Conservation (phyloP, 2,888 invertebrate species). For the Nephrotoma appendiculata region DNA sequence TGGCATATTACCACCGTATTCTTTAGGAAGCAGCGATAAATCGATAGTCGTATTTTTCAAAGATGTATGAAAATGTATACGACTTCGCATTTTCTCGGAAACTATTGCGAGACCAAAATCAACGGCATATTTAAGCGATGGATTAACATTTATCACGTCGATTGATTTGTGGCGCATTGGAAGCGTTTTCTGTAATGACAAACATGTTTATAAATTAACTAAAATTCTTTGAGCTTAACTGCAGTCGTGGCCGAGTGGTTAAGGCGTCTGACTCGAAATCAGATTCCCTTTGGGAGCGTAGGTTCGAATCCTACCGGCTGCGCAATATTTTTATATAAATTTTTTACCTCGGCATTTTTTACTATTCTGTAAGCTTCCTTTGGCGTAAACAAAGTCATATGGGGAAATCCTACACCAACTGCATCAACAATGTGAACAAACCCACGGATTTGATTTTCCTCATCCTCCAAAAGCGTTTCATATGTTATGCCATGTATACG, state of each 20-base stretch:
- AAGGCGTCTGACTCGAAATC: constrained; percentile 62
- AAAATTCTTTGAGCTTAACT: background rate
- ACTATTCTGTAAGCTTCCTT: constrained; percentile 65
- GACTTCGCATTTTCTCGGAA: constrained; percentile 59
- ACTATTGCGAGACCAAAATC: constrained; percentile 65
- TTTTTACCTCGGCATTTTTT: constrained; percentile 61
- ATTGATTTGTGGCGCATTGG: constrained; percentile 70
- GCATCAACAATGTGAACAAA: constrained; percentile 67
- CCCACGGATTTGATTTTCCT: constrained; percentile 64
- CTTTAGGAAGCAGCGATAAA: constrained; percentile 52
- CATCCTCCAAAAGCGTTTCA: constrained; percentile 67
- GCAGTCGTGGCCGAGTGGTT: constrained; percentile 62
- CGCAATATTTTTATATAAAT: constrained; percentile 26
- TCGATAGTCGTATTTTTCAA: constrained; percentile 46
- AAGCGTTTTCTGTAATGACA: constrained; percentile 43
- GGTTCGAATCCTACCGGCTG: constrained; percentile 63
- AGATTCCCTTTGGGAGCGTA: constrained; percentile 32
- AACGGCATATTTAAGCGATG: constrained; percentile 57
- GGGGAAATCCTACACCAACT: constrained; percentile 56
- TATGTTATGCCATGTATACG: constrained; percentile 61
- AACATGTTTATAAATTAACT: background rate
- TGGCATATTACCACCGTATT: constrained; percentile 71
- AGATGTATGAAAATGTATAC: constrained; percentile 49
- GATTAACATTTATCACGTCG: constrained; percentile 58
- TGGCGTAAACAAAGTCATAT: constrained; percentile 62